Percentiles rank a stretch among this genome's conserved stretches.
Conservation (phyloP, 1,140 invertebrate species). For the Rhyzopertha dominica region DNA sequence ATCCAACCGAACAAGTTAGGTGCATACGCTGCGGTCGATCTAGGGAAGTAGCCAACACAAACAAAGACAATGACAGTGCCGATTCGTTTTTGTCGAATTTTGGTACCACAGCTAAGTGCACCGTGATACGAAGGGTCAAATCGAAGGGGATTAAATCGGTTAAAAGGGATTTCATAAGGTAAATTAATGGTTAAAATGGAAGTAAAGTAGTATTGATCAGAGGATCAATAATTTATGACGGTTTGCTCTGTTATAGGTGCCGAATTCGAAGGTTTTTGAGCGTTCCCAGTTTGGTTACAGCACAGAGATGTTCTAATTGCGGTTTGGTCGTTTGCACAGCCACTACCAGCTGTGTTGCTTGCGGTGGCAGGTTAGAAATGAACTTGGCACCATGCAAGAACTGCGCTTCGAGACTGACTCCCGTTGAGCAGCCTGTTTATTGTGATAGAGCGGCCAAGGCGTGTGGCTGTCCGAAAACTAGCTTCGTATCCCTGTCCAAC, state of each 20-base stretch:
- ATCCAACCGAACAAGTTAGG: conserved; percentile 71
- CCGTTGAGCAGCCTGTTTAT: conserved; percentile 34
- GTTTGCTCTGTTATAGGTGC: too few species aligned
- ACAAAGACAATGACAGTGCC: conserved; percentile 24
- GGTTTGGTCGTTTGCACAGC: neutral
- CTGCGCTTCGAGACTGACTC: conserved; percentile 34
- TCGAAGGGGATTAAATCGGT: too few species aligned
- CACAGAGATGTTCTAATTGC: conserved; percentile 15
- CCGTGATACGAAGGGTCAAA: conserved; percentile 31
- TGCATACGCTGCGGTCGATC: conserved; percentile 72
- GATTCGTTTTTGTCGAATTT: conserved; percentile 13
- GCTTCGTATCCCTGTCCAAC: conserved; percentile 35
- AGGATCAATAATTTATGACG: too few species aligned
- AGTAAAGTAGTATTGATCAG: too few species aligned
- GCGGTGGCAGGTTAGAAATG: conserved; percentile 24
- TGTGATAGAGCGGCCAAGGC: conserved; percentile 17
- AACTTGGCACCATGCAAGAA: conserved; percentile 39
- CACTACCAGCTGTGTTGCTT: conserved; percentile 29
- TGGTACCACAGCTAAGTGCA: conserved; percentile 28
- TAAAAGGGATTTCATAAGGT: too few species aligned
- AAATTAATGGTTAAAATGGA: too few species aligned
- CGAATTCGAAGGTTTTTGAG: too few species aligned
- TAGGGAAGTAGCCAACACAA: conserved; percentile 23
- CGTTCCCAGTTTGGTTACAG: too few species aligned
- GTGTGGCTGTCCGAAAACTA: conserved; percentile 29